Evolutionary conservation across 1,140 invertebrate genomes (phyloP).

Genomic region (Sinonovacula constricta): DNA sequence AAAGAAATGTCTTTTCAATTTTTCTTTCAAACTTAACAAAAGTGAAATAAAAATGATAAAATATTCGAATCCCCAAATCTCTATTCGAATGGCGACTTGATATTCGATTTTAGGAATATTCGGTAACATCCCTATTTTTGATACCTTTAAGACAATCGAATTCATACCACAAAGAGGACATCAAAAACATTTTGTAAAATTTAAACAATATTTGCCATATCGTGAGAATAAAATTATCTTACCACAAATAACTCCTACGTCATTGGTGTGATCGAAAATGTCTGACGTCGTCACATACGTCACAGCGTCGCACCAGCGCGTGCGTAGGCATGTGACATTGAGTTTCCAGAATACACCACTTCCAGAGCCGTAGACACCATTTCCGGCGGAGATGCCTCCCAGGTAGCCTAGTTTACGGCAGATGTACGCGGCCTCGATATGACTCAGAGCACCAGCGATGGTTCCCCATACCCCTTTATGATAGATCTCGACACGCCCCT

Average conservation of each 20-base stretch:
- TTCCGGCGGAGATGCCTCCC: slow-evolving; percentile 60
- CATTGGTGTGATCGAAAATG: slow-evolving; percentile 52
- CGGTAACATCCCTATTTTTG: no score
- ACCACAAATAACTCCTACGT: slow-evolving; percentile 65
- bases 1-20: no score
- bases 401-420: slow-evolving; percentile 86
- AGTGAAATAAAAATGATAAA: no score
- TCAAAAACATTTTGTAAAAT: no score
- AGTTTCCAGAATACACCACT: slow-evolving; percentile 55
- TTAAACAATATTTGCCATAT: no score
- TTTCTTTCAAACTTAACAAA: no score
- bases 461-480: slow-evolving; percentile 92
- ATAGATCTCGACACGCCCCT: slow-evolving; percentile 94
- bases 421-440: slow-evolving; percentile 87
- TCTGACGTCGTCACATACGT: not conserved
- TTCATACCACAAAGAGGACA: no score
- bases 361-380: slow-evolving; percentile 59
- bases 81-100: no score
- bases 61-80: no score
- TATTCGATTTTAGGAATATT: no score
- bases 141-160: no score
- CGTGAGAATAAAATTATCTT: slow-evolving; percentile 32
- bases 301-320: slow-evolving; percentile 46
- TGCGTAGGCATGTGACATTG: slow-evolving; percentile 60
- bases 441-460: slow-evolving; percentile 93